Evolutionary conservation across 1,140 invertebrate genomes (phyloP).

Genomic region (Drosophila ananassae): DNA sequence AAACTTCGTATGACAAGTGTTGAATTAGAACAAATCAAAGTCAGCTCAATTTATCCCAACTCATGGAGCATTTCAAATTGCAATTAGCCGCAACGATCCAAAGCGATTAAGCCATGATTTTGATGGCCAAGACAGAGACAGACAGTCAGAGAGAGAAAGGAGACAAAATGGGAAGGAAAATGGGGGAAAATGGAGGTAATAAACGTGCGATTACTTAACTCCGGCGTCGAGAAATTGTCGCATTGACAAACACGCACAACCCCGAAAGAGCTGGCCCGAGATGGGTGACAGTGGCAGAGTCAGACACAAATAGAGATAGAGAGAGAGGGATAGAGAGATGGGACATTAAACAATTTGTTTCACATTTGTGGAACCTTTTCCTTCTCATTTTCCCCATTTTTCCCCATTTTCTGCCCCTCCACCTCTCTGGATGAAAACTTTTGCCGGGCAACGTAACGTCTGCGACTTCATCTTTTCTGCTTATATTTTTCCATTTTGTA

Average conservation of each 20-base stretch:
- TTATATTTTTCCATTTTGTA: background rate
- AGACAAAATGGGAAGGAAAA: constrained; percentile 11
- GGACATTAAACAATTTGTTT: constrained; percentile 65
- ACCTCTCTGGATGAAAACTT: constrained; percentile 37
- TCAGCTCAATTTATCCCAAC: constrained; percentile 30
- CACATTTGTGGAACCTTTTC: constrained; percentile 53
- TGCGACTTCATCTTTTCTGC: constrained; percentile 15
- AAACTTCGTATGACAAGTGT: too few relatives aligned
- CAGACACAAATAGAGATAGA: too few relatives aligned
- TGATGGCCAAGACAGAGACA: constrained; percentile 27
- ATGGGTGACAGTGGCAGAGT: background rate
- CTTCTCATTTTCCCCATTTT: constrained; percentile 18
- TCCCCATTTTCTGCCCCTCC: background rate
- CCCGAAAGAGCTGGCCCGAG: background rate
- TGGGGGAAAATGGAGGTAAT: constrained; percentile 47
- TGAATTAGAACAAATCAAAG: constrained; percentile 38
- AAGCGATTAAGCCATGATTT: constrained; percentile 54
- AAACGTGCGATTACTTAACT: constrained; percentile 57
- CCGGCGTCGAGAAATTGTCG: constrained; percentile 40
- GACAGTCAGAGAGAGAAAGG: constrained; percentile 2
- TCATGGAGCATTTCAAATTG: constrained; percentile 53
- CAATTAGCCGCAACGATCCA: constrained; percentile 59
- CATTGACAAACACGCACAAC: constrained; percentile 47
- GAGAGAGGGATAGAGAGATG: constrained; percentile 18
- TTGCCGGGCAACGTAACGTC: constrained; percentile 16